Evolutionary conservation across 2,888 invertebrate genomes (phyloP).

Genomic region (Sarcophaga subvicina): DNA sequence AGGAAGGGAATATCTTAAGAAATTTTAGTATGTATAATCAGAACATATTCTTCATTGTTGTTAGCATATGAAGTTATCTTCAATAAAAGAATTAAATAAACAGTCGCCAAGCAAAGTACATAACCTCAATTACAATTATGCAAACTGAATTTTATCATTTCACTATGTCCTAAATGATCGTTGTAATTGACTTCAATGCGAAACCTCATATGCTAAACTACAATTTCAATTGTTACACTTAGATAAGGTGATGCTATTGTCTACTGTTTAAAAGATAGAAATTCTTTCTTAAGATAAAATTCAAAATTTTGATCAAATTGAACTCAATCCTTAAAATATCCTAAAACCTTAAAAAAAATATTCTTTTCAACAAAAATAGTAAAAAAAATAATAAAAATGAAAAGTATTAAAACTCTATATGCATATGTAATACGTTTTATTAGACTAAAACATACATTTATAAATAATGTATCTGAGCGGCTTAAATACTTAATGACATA

Average conservation of each 20-base stretch:
- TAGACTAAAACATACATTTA: background rate
- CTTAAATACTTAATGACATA: too few species aligned
- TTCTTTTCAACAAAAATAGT: constrained; percentile 28
- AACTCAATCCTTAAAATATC: constrained; percentile 40
- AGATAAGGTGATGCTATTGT: too few species aligned
- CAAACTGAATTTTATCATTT: too few species aligned
- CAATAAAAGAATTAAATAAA: too few species aligned
- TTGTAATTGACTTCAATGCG: background rate
- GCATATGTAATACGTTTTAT: background rate
- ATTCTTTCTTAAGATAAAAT: background rate
- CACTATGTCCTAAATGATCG: too few species aligned
- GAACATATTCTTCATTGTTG: background rate
- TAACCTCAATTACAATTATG: too few species aligned
- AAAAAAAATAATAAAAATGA: constrained; percentile 18
- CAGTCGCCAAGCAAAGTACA: too few species aligned
- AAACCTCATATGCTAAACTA: constrained; percentile 59
- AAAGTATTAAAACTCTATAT: too few species aligned
- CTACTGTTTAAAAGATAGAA: constrained; percentile 23
- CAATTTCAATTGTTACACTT: constrained; percentile 42
- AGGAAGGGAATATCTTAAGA: background rate
- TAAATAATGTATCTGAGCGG: background rate
- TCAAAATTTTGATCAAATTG: background rate
- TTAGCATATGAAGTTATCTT: background rate
- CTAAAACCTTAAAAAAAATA: constrained; percentile 50
- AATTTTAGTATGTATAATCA: background rate